These are phyloP conservation scores for Platygyra sinensis DNA, from an alignment of 64 coral and sea anemone species.

Conservation along the genomic window DNA sequence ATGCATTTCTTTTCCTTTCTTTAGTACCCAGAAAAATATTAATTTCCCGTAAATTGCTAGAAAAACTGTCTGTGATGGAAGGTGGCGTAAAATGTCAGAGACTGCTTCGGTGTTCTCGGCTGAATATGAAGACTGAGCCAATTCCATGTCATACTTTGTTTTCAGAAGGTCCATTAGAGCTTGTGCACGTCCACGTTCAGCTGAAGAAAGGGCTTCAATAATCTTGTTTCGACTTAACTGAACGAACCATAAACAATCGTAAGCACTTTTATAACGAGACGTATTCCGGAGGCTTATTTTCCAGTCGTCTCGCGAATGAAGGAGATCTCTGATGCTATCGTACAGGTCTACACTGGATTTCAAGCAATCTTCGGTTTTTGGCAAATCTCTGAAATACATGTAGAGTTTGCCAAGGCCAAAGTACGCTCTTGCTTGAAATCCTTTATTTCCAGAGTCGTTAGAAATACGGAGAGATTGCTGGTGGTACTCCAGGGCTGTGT, in stretches of 20 bases:
- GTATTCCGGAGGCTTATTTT: constrained; percentile 1
- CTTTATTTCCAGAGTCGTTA: background rate
- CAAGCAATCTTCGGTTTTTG: background rate
- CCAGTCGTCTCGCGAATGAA: background rate
- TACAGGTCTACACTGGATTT: background rate
- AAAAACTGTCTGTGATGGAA: too few relatives aligned
- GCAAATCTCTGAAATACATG: too few relatives aligned
- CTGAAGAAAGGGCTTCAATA: constrained; percentile 38
- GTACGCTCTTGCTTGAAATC: background rate
- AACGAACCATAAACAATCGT: background rate
- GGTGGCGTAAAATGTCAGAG: too few relatives aligned
- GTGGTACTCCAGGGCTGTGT: too few relatives aligned
- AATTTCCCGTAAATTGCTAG: background rate
- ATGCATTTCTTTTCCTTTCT: background rate
- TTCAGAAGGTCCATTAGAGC: too few relatives aligned
- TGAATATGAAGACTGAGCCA: too few relatives aligned
- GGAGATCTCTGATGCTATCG: background rate
- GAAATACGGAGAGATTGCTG: too few relatives aligned
- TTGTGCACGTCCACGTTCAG: too few relatives aligned
- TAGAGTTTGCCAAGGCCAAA: too few relatives aligned
- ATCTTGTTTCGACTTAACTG: background rate
- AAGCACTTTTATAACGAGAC: background rate
- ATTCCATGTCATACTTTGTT: too few relatives aligned
- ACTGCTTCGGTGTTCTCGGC: too few relatives aligned
- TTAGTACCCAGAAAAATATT: constrained; percentile 12